Evolutionary conservation across 2,888 invertebrate species (phyloP).

Genomic region (Sylvicola cinctus): DNA sequence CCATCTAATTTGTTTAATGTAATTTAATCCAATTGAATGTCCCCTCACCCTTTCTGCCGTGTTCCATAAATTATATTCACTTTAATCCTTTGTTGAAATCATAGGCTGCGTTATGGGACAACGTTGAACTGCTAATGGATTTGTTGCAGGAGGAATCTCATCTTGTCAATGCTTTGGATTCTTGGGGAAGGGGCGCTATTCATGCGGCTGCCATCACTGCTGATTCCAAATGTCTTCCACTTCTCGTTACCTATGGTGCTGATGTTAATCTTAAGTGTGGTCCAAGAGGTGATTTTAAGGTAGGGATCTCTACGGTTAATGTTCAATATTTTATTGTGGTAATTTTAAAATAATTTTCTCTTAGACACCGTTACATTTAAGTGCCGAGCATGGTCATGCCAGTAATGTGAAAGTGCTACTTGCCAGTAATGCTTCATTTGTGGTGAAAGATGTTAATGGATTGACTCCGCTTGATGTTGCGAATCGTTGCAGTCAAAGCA

Average conservation of each 20-base stretch:
- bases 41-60: too few relatives aligned
- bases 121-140: slow-evolving; percentile 65
- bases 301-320: slow-evolving; percentile 14
- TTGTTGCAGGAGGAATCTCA: slow-evolving; percentile 39
- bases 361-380: slow-evolving; percentile 62
- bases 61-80: too few relatives aligned
- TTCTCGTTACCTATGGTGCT: slow-evolving; percentile 50
- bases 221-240: slow-evolving; percentile 49
- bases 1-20: too few relatives aligned
- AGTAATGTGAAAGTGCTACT: slow-evolving; percentile 46
- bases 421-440: slow-evolving; percentile 41
- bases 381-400: slow-evolving; percentile 57
- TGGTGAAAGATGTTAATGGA: slow-evolving; percentile 41
- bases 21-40: too few relatives aligned
- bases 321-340: not conserved
- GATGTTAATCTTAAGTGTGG: slow-evolving; percentile 47
- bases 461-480: slow-evolving; percentile 52
- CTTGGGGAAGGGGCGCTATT: slow-evolving; percentile 52
- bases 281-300: slow-evolving; percentile 43
- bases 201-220: slow-evolving; percentile 70
- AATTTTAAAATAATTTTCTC: slow-evolving; percentile 10
- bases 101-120: slow-evolving; percentile 74
- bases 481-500: slow-evolving; percentile 41
- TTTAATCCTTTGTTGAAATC: too few relatives aligned
- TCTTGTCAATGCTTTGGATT: slow-evolving; percentile 47